Conservation (phyloP, 2,888 invertebrate species). For the Eristalis tenax region DNA sequence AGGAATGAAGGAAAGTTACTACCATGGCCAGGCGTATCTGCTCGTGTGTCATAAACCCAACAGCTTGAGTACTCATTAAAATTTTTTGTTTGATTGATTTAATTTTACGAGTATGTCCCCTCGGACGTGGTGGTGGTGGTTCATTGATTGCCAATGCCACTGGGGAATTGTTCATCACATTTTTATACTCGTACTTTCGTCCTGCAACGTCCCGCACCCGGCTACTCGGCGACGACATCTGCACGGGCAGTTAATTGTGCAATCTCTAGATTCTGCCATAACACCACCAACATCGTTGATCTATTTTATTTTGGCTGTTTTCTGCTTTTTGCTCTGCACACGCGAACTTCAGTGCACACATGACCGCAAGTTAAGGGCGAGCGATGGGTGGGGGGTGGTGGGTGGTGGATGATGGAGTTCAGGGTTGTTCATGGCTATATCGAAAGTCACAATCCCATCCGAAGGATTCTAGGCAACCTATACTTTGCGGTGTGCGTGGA, state of each 20-base stretch:
- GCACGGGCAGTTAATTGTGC: constrained; percentile 25
- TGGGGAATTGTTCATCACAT: constrained; percentile 16
- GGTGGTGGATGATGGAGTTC: too few species aligned
- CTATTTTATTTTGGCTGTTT: neutral
- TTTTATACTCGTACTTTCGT: constrained; percentile 1
- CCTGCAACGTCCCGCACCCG: neutral
- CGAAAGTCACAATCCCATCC: neutral
- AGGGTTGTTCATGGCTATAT: constrained; percentile 4
- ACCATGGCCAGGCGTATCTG: constrained; percentile 25
- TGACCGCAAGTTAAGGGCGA: neutral
- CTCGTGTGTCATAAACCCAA: constrained; percentile 44
- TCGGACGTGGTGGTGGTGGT: constrained; percentile 12
- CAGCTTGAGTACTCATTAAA: constrained; percentile 63
- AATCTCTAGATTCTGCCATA: neutral
- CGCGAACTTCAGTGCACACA: constrained; percentile 4
- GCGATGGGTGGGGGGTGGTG: too few species aligned
- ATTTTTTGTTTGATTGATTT: constrained; percentile 62
- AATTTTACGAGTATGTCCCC: constrained; percentile 44
- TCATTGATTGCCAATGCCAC: constrained; percentile 25
- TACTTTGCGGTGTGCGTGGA: neutral
- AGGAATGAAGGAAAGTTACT: constrained; percentile 36
- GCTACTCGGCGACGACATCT: constrained; percentile 28
- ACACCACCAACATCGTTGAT: neutral
- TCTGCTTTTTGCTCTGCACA: neutral
- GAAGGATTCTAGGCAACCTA: neutral